A percentile compares a stretch with the other conserved stretches of the same genome.
Conservation (phyloP, 2,888 invertebrate species). For the Choristoneura rosaceana region DNA sequence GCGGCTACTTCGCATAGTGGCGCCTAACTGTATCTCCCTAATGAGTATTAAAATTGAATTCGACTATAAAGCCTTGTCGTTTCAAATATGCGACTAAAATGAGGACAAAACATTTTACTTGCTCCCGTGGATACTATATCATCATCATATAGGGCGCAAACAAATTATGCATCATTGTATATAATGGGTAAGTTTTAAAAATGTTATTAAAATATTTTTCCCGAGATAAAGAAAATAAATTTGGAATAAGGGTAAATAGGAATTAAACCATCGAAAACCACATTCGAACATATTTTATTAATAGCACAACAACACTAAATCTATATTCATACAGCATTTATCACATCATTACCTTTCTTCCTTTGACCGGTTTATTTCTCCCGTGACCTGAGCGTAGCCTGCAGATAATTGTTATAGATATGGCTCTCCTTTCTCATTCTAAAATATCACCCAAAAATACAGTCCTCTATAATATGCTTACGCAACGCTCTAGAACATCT, state of each 20-base stretch:
- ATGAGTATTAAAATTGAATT: slow-evolving; percentile 18
- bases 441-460: slow-evolving; percentile 85
- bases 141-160: too few species aligned
- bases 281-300: slow-evolving; percentile 84
- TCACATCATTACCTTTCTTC: slow-evolving; percentile 75
- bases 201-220: too few species aligned
- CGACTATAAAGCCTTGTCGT: slow-evolving; percentile 2
- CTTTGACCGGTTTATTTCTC: slow-evolving; percentile 53
- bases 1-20: slow-evolving; percentile 49
- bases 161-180: too few species aligned
- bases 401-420: slow-evolving; percentile 69
- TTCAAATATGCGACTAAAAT: background rate
- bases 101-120: background rate
- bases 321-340: slow-evolving; percentile 73
- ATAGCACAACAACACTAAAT: slow-evolving; percentile 85
- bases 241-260: background rate
- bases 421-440: slow-evolving; percentile 66
- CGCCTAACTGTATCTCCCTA: slow-evolving; percentile 50
- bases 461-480: slow-evolving; percentile 72
- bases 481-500: slow-evolving; percentile 71
- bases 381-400: slow-evolving; percentile 21
- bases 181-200: too few species aligned
- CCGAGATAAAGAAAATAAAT: background rate
- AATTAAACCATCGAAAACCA: slow-evolving; percentile 40
- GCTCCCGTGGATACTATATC: background rate